phyloP scores from a whole-genome alignment of 92 coral and sea anemone genomes.

The Palythoa grandis region DNA sequence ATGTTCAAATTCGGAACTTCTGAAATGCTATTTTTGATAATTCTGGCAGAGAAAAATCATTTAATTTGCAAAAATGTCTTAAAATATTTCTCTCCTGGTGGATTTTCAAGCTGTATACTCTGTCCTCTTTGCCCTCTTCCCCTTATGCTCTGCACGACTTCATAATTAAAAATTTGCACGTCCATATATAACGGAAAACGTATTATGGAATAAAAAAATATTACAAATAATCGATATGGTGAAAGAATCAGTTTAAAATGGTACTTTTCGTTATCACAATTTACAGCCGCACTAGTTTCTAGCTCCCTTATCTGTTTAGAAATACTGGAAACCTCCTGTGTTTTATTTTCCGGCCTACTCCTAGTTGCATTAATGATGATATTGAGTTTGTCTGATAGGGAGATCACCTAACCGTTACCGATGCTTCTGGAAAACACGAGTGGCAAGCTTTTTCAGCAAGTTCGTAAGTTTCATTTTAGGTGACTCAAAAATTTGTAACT shows the following conservation, averaged over 20 bases:
- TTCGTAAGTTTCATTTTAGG: slow-evolving; percentile 61
- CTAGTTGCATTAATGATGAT: not conserved
- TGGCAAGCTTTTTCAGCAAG: slow-evolving; percentile 87
- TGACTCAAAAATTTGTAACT: no score
- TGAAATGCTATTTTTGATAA: no score
- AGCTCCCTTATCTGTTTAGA: not conserved
- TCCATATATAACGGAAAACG: no score
- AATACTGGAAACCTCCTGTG: not conserved
- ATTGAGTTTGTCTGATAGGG: slow-evolving; percentile 47
- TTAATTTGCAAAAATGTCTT: no score
- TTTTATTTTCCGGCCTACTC: not conserved
- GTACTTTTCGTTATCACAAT: not conserved
- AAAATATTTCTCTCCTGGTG: no score
- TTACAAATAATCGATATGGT: no score
- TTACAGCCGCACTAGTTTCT: not conserved
- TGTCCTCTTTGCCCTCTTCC: no score
- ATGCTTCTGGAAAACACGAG: slow-evolving; percentile 75
- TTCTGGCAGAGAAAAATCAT: no score
- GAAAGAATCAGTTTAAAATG: not conserved
- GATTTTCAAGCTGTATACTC: no score
- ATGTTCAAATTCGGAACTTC: no score
- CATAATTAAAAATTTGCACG: no score
- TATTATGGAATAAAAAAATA: not conserved
- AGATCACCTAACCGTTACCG: slow-evolving; percentile 80
- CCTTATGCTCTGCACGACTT: no score